Percentiles rank a stretch among this genome's conserved stretches.
phyloP scores from a whole-genome alignment of 2,113 vertebrate genomes.

The Phrynosoma platyrhinos region DNA sequence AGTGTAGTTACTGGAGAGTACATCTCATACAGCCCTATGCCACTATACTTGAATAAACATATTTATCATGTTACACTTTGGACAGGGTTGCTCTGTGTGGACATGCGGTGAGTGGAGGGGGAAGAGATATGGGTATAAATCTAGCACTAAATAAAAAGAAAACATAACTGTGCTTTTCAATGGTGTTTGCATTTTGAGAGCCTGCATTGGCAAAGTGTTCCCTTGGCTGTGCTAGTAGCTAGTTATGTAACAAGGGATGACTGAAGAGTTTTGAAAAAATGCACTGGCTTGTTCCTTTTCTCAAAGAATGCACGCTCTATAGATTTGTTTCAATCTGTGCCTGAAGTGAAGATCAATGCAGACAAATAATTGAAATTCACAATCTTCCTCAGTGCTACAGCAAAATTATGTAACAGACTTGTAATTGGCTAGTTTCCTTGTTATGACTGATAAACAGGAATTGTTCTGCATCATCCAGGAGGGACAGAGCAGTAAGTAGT shows the following conservation, averaged over 20 bases:
- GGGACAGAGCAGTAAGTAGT: not conserved
- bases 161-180: not conserved
- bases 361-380: slow-evolving; percentile 1
- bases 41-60: not conserved
- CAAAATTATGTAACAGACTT: slow-evolving; percentile 22
- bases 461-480: not conserved
- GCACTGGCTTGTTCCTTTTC: not conserved
- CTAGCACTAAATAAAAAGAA: slow-evolving; percentile 11
- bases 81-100: not conserved
- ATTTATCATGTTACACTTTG: not conserved
- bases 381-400: not conserved
- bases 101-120: not conserved
- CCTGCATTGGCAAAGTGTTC: not conserved
- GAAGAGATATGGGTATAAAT: not conserved
- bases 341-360: slow-evolving; percentile 10
- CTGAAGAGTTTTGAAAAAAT: not conserved
- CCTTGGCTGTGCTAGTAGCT: not conserved
- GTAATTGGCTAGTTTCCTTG: not conserved
- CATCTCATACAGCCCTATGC: not conserved
- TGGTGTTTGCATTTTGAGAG: not conserved
- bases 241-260: not conserved
- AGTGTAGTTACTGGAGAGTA: not conserved
- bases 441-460: not conserved
- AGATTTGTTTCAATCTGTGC: not conserved
- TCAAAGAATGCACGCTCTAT: not conserved